Base-by-base conservation (phyloP, 2,797 vertebrate species). In the Acomys russatus region DNA sequence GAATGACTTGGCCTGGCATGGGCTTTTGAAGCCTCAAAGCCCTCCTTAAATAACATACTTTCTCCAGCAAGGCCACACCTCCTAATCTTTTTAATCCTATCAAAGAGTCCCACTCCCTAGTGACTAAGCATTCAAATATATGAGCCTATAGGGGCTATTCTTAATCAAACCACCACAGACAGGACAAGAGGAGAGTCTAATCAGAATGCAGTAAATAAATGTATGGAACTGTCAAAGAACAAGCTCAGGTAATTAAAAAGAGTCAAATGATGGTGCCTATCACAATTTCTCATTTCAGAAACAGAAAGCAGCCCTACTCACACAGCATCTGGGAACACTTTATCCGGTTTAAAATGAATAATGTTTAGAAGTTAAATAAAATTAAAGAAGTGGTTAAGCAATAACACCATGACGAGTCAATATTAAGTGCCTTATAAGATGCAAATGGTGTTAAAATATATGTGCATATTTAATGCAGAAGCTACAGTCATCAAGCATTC, bases 361-460 rank as follows among this genome's bases (percentile, higher is more conserved):
- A 64, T 23, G 23, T 77, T 56, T 14, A 51, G 79, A 90, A 74
- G 97, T 83, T 96, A 97, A 97, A 95, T 97, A 88, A 97, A 96
- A 96, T 96, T 78, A 96, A 98, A 98, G 97, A 98, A 98, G 98
- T 97, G 91, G 97, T 98, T 98, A 98, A 98, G 95, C 12, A 97
- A 94, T 94, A 95, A 97, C 85, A 94, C 95, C 95, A 91, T 94
- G 97, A 97, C 91, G 97, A 98, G 93, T 97, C 0, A 96, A 97
- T 98, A 98, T 97, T 97, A 98, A 97, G 96, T 96, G 86, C 96
- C 98, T 98, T 97, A 98, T 98, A 98, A 97, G 92, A 98, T 98
- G 98, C 97, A 98, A 98, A 98, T 98, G 98, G 97, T 98, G 97
- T 97, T 97, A 98, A 98, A 98, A 98, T 98, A 98, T 28, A 97